These are phyloP conservation scores for Nomada lathburiana DNA, from an alignment of 2,888 invertebrate genomes.

Conservation along the genomic window DNA sequence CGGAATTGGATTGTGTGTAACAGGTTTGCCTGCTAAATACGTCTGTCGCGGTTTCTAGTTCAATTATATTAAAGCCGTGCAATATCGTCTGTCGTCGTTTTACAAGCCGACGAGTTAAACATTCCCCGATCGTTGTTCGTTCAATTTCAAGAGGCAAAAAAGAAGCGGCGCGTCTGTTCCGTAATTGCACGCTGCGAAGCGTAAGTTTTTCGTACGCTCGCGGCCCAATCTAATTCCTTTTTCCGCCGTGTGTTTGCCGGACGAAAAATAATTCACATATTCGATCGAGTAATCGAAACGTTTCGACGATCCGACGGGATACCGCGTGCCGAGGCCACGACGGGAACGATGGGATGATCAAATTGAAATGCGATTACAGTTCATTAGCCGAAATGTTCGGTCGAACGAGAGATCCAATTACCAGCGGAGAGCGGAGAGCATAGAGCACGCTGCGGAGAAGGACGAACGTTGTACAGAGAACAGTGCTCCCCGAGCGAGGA, in stretches of 20 bases:
- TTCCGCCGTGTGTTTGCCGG: neutral
- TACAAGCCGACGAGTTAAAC: too few relatives aligned
- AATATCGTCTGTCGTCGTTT: too few relatives aligned
- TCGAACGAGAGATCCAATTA: slow-evolving; percentile 66
- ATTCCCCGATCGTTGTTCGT: too few relatives aligned
- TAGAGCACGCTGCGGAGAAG: slow-evolving; percentile 24
- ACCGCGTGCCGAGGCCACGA: slow-evolving; percentile 29
- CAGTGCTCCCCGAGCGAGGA: slow-evolving; percentile 15
- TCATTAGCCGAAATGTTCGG: slow-evolving; percentile 65
- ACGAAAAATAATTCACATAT: slow-evolving; percentile 37
- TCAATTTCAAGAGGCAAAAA: too few relatives aligned
- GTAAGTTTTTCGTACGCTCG: neutral
- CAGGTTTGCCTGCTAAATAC: slow-evolving; percentile 4
- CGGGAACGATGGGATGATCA: slow-evolving; percentile 51
- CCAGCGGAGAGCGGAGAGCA: neutral
- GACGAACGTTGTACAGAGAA: slow-evolving; percentile 19
- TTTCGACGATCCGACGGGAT: slow-evolving; percentile 28
- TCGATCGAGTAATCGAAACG: slow-evolving; percentile 40
- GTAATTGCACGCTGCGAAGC: neutral
- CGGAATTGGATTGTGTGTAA: slow-evolving; percentile 17
- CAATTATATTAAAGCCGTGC: too few relatives aligned
- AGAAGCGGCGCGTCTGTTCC: too few relatives aligned
- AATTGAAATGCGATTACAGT: slow-evolving; percentile 67
- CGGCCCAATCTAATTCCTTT: neutral
- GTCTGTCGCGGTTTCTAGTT: too few relatives aligned